Evolutionary conservation across 2,113 vertebrate species (phyloP).

Genomic region (Silurus meridionalis): DNA sequence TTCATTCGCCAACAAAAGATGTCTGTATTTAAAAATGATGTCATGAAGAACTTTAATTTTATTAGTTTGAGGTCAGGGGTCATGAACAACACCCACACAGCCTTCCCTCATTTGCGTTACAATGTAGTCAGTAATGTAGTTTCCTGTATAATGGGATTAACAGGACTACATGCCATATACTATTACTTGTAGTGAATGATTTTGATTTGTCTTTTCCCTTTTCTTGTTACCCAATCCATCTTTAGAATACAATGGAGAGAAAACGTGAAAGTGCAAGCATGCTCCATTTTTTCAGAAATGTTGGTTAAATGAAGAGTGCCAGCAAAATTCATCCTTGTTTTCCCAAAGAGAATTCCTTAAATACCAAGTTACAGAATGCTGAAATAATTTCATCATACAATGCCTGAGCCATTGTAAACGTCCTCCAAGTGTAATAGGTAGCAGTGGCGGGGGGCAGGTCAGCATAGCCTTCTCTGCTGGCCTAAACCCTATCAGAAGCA

Average conservation of each 20-base stretch:
- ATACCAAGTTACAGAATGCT: neutral
- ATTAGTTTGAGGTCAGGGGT: constrained; percentile 14
- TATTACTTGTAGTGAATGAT: neutral
- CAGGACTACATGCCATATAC: constrained; percentile 6
- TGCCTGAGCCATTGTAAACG: neutral
- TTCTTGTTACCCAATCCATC: neutral
- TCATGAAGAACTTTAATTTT: neutral
- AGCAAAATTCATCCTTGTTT: neutral
- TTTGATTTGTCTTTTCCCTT: neutral
- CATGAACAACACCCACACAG: neutral
- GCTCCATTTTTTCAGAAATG: neutral
- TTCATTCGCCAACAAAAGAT: constrained; percentile 8
- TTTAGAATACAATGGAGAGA: constrained; percentile 6
- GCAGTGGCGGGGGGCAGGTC: too few relatives aligned
- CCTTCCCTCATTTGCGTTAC: constrained; percentile 18
- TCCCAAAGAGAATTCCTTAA: constrained; percentile 2
- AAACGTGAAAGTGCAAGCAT: neutral
- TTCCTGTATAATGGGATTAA: constrained; percentile 28
- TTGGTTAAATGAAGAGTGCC: neutral
- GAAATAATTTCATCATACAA: neutral
- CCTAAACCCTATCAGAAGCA: too few relatives aligned
- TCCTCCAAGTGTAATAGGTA: neutral
- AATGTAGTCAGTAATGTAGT: neutral
- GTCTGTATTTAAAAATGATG: neutral
- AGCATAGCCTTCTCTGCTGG: too few relatives aligned